Base-by-base conservation (phyloP, 64 coral and sea anemone species). In the Montipora cactus region DNA sequence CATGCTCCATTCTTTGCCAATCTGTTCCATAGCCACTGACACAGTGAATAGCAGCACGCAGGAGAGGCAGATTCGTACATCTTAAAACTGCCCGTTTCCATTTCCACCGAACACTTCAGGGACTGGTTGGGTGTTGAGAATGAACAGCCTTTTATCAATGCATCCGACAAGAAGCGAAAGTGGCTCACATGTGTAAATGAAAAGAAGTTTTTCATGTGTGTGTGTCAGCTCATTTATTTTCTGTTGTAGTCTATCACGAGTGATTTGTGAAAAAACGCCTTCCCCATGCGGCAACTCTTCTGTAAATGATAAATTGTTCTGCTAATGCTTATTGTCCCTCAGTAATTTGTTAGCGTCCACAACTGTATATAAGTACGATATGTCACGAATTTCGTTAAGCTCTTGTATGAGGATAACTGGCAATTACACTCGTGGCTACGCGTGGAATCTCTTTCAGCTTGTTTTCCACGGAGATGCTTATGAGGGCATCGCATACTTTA, bases 281-380 rank as follows among this genome's bases (percentile, higher is more conserved):
- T 78, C 76, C 12, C 28, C 76, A 78, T 78, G 37, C 12, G 76
- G 76, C 48, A 78, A 78, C 76, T 78, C 76, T 49, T 78, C 76
- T 78, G 48, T 49, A 46, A 78, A 49, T 4, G 28, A 44, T 44
- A 46, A 78, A 44, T 46, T 78, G 76, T 78, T 44, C 28, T 5
- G 2, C 28, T 7, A 49, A 78, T 44, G 28, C 48, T 78, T 78
- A 78, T 46, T 78, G 28, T 49, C 22, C 28, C 48, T 49, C 76
- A 78, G 5, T 44, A 78, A 46, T 49, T 46, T 78, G 28, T 78
- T 78, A 46, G 76, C 76, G 12, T 78, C 76, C 76, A 78, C 28
- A 46, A 78, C 76, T 46, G 28, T 49, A 78, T 78, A 78, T 9
- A 78, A 78, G 28, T 2, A 49, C 28, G 12, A 6, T 44, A 78